These are phyloP conservation scores for Clarias platycephalus DNA, from an alignment of 2,797 vertebrate species.

Conservation along the genomic window DNA sequence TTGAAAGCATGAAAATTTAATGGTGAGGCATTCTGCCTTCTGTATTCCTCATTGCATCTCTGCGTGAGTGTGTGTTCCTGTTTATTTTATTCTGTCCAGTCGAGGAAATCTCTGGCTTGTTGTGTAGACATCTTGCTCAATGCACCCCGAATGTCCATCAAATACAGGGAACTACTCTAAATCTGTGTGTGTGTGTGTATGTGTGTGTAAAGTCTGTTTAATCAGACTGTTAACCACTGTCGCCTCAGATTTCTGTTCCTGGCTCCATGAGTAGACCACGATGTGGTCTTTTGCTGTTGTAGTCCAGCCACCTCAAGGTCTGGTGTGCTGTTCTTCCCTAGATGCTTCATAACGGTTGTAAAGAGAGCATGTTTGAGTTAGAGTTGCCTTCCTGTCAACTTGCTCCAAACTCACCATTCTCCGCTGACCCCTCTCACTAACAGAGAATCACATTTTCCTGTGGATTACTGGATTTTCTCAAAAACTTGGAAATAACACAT, in stretches of 20 bases:
- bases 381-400: not conserved
- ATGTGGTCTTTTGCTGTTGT: not conserved
- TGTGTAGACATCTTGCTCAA: not conserved
- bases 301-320: not conserved
- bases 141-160: not conserved
- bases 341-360: not conserved
- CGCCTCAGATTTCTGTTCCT: not conserved
- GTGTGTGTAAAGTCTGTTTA: not conserved
- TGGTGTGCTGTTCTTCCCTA: not conserved
- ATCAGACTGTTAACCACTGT: not conserved
- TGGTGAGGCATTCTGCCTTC: constrained; percentile 66
- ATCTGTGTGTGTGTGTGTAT: not conserved
- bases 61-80: constrained; percentile 36
- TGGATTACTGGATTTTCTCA: too few relatives aligned
- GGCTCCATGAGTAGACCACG: not conserved
- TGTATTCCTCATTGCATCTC: constrained; percentile 30
- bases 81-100: constrained; percentile 9
- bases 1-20: constrained; percentile 68
- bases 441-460: not conserved
- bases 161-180: not conserved
- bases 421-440: not conserved
- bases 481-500: too few relatives aligned
- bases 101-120: constrained; percentile 14
- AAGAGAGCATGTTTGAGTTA: not conserved
- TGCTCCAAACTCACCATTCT: not conserved